Conservation (phyloP, 2,888 invertebrate genomes). For the Bombylius discolor region DNA sequence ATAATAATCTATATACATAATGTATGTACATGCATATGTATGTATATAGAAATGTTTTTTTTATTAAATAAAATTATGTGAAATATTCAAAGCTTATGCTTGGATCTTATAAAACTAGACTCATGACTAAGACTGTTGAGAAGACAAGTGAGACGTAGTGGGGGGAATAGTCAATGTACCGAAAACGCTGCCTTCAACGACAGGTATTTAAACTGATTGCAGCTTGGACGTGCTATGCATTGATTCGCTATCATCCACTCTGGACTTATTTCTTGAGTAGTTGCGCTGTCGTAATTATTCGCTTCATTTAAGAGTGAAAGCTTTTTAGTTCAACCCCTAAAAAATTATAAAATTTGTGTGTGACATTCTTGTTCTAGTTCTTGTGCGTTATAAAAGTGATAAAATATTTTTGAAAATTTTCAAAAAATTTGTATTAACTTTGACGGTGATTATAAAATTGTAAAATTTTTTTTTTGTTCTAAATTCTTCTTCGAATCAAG, state of each 20-base stretch:
- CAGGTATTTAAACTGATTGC: constrained; percentile 52
- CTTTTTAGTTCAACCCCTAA: not conserved
- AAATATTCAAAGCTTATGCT: no score
- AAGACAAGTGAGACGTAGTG: not conserved
- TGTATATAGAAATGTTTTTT: no score
- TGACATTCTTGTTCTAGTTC: not conserved
- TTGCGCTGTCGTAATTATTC: constrained; percentile 10
- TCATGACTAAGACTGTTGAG: no score
- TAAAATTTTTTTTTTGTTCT: no score
- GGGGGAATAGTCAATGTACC: not conserved
- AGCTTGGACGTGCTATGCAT: constrained; percentile 50
- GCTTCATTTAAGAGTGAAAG: constrained; percentile 1
- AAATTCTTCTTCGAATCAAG: no score
- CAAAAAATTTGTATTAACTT: no score
- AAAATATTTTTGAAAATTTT: no score
- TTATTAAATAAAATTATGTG: no score
- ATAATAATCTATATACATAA: no score
- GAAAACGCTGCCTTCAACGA: constrained; percentile 1
- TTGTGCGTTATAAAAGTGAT: not conserved
- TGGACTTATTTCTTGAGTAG: constrained; percentile 36
- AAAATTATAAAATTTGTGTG: constrained; percentile 1
- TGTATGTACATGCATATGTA: no score
- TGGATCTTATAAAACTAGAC: no score
- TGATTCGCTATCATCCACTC: constrained; percentile 55
- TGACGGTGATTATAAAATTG: no score